Evolutionary conservation across 1,140 invertebrate genomes (phyloP), one percentile per base, ranked within the genome.

Genomic region (Riptortus pedestris): DNA sequence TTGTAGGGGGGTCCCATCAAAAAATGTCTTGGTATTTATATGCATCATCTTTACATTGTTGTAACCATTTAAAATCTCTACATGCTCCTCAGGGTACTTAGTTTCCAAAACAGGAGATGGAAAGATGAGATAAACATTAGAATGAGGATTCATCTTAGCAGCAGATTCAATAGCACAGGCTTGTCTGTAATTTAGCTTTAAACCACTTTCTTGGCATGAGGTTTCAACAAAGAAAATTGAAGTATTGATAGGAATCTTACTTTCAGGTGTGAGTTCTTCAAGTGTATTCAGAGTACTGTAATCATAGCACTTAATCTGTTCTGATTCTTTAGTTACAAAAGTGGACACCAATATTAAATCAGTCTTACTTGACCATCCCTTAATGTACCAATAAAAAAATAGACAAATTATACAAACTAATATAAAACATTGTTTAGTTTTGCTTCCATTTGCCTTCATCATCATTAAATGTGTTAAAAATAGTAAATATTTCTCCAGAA

Each of bases 1-100:
- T 48, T 85, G 78, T 0, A 88, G 72, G 0, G 84, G 82, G 0
- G 85, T 85, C 22, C 75, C 73, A 60, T 73, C 74, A 0, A 81
- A 74, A 67, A 85, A 86, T 1, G 75, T 77, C 47, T 76, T 74
- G 20, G 83, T 73, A 71, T 82, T 76, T 1, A 85, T 67, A 45
- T 68, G 63, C 16, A 52, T 24, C 38, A 68, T 47, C 18, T 65
- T 62, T 0, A 88, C 67, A 71, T 88, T 88, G 0, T 73, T 64
- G 63, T 85, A 84, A 4, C 70, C 72, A 18, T 70, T 51, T 22
- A 87, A 69, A 16, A 71, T 69, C 9, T 60, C 22, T 9, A 67
- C 27, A 27, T 63, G 26, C 2, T 16, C 26, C 60, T 63, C 48
- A 12, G 20, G 18, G 11, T 24, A 33, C 38, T 29, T 33, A 3